These are phyloP conservation scores for Pachycephala philippinensis DNA, from an alignment of 2,113 vertebrate species.

Conservation along the genomic window DNA sequence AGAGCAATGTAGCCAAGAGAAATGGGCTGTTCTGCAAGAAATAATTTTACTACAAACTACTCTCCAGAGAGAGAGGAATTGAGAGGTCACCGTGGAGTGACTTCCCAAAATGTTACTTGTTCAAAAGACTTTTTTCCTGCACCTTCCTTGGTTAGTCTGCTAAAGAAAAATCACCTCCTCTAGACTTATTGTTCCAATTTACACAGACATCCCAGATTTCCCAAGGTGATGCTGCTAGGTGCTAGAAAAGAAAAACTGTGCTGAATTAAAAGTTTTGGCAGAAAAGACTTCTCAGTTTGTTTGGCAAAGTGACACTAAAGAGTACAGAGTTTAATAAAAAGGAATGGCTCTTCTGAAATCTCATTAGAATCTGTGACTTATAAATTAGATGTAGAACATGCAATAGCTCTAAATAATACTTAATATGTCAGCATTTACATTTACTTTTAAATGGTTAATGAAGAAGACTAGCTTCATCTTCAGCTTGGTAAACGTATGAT, in stretches of 20 bases:
- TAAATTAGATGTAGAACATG: not conserved
- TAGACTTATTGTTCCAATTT: conserved; percentile 1
- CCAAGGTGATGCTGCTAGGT: not conserved
- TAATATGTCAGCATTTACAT: not conserved
- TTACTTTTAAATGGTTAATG: not conserved
- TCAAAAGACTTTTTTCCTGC: not conserved
- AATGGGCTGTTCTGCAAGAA: not conserved
- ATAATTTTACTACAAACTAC: not conserved
- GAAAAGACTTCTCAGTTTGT: not conserved
- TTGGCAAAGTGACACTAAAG: not conserved
- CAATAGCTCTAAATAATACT: not conserved
- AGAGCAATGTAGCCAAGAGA: not conserved
- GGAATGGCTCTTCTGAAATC: not conserved
- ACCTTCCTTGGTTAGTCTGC: not conserved
- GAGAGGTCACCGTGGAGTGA: not conserved
- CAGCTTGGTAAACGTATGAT: not conserved
- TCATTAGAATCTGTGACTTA: not conserved
- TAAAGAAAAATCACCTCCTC: not conserved
- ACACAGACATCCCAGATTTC: not conserved
- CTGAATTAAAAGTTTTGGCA: not conserved
- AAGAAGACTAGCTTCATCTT: not conserved
- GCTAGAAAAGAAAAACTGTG: not conserved
- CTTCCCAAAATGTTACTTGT: not conserved
- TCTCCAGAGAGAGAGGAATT: not conserved
- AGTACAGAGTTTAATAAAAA: not conserved